Conservation (phyloP, 30 jellyfish, hydroid and myxozoan species). For the Pseudorhiza aurosa region DNA sequence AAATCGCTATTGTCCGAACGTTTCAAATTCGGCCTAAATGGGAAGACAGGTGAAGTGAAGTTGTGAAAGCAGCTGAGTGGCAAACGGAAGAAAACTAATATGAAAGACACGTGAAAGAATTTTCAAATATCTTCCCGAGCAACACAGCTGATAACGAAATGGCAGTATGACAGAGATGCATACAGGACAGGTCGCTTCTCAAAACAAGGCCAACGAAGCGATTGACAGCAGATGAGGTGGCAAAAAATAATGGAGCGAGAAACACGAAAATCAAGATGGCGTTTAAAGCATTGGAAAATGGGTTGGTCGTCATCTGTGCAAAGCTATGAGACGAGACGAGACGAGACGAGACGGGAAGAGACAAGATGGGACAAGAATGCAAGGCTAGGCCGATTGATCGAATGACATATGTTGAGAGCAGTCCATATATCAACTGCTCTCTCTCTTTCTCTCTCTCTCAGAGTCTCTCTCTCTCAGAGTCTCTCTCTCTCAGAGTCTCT, state of each 20-base stretch:
- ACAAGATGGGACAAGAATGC: no score
- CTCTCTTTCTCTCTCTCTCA: no score
- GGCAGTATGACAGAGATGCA: slow-evolving; percentile 13
- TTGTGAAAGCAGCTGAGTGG: slow-evolving; percentile 10
- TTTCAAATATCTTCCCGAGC: slow-evolving; percentile 33
- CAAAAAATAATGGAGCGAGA: not conserved
- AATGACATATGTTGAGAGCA: no score
- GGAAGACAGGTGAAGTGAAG: slow-evolving; percentile 12
- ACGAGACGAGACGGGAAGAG: no score
- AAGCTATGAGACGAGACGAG: no score
- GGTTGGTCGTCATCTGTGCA: no score
- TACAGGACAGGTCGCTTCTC: not conserved
- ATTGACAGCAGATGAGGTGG: not conserved
- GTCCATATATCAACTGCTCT: no score
- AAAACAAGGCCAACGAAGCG: not conserved
- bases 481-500: no score
- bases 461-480: no score
- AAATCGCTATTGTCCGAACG: no score
- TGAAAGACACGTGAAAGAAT: slow-evolving; percentile 30
- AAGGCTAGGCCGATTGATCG: no score
- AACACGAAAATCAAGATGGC: not conserved
- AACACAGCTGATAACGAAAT: slow-evolving; percentile 50
- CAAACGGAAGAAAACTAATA: not conserved
- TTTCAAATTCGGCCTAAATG: slow-evolving; percentile 5
- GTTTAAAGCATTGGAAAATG: not conserved